phyloP scores from a whole-genome alignment of 64 coral and sea anemone genomes.

The Porites australiensis region DNA sequence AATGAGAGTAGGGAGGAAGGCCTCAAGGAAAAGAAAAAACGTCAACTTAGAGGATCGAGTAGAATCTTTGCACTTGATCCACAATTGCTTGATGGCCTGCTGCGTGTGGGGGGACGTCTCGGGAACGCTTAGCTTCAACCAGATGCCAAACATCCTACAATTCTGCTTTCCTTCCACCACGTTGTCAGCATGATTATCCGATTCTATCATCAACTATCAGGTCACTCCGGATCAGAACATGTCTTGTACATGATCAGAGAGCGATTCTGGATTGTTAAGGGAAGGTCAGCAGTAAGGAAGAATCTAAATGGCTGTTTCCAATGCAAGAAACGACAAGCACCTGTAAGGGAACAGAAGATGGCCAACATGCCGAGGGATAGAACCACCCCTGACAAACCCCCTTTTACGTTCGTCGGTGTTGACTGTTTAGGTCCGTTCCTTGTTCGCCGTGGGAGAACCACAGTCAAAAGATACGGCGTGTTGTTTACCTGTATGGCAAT shows the following conservation, averaged over 20 bases:
- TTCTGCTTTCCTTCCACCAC: conserved; percentile 28
- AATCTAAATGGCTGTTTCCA: conserved; percentile 28
- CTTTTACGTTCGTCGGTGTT: conserved; percentile 33
- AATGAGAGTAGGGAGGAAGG: not conserved
- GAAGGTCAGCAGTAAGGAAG: conserved; percentile 36
- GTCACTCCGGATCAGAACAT: conserved; percentile 55
- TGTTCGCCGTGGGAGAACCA: conserved; percentile 38
- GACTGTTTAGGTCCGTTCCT: conserved; percentile 57
- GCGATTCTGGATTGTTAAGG: conserved; percentile 50
- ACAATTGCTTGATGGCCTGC: conserved; percentile 26
- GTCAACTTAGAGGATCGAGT: conserved; percentile 42
- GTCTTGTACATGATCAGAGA: conserved; percentile 56
- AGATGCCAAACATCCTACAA: conserved; percentile 43
- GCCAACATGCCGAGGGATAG: conserved; percentile 40
- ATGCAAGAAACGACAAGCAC: conserved; percentile 43
- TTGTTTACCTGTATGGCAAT: conserved; percentile 36
- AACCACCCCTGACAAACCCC: conserved; percentile 24
- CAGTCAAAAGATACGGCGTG: conserved; percentile 49
- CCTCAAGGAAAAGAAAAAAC: not conserved
- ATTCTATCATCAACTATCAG: conserved; percentile 27
- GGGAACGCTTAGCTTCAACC: not conserved
- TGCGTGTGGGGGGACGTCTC: conserved; percentile 49
- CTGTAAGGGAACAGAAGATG: conserved; percentile 51
- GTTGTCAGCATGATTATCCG: conserved; percentile 39
- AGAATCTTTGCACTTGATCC: conserved; percentile 48